Conservation (phyloP, 2,888 invertebrate genomes). For the Prostheceraeus crozeri region DNA sequence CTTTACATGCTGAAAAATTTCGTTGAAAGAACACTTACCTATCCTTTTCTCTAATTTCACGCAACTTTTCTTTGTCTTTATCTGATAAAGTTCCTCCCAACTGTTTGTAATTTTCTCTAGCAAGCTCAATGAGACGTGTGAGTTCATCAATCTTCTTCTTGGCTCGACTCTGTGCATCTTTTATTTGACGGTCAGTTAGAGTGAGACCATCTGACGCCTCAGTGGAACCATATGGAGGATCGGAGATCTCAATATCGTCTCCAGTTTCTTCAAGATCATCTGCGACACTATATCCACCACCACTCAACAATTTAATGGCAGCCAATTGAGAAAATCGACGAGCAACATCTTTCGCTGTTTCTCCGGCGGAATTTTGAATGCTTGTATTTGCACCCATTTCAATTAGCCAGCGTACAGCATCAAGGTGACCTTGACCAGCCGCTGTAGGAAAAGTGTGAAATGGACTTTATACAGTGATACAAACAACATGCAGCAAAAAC, state of each 20-base stretch:
- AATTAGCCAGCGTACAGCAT: constrained; percentile 56
- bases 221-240: constrained; percentile 46
- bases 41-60: constrained; percentile 35
- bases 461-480: background rate
- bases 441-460: too few relatives aligned
- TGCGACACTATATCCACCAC: constrained; percentile 11
- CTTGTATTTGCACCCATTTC: constrained; percentile 56
- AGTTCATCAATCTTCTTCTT: constrained; percentile 53
- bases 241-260: constrained; percentile 42
- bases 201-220: constrained; percentile 46
- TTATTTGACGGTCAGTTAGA: constrained; percentile 45
- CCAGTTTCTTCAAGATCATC: constrained; percentile 39
- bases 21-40: constrained; percentile 15
- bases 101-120: constrained; percentile 55
- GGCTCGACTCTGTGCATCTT: constrained; percentile 49
- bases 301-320: constrained; percentile 51
- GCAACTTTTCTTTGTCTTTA: constrained; percentile 31
- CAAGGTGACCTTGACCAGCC: constrained; percentile 56
- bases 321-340: constrained; percentile 54
- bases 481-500: too few relatives aligned
- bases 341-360: constrained; percentile 54
- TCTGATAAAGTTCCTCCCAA: constrained; percentile 51
- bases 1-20: too few relatives aligned
- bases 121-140: constrained; percentile 50
- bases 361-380: constrained; percentile 53